Evolutionary conservation across 2,888 invertebrate genomes (phyloP), one percentile per base, ranked within the genome.

Genomic region (Eilema griseolum): DNA sequence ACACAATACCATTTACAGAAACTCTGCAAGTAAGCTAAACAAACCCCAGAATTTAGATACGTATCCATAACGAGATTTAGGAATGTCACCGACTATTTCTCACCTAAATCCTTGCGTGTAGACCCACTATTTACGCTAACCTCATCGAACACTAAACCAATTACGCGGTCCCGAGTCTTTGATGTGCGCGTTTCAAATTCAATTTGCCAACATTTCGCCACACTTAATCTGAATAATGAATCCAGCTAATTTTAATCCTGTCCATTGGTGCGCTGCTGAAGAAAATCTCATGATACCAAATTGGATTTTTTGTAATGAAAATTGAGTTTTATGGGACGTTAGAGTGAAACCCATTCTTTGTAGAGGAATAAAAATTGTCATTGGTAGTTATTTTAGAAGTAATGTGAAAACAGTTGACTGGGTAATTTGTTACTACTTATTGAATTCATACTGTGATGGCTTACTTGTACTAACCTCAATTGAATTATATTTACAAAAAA

Each of bases 151-250:
- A 69, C 74, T 85, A 87, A 88, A 77, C 82, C 84, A 85, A 89
- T 88, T 86, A 84, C 69, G 67, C 64, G 70, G 71, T 60, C 72
- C 70, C 66, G 73, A 75, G 81, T 76, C 83, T 82, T 83, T 86
- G 87, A 89, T 82, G 82, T 82, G 82, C 83, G 81, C 76, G 76
- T 78, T 77, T 81, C 79, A 84, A 86, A 89, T 89, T 87, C 80
- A 86, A 90, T 90, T 88, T 87, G 82, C 88, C 87, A 86, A 85
- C 84, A 79, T 81, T 76, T 80, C 75, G 71, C 80, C 75, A 83
- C 81, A 83, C 79, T 77, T 82, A 81, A 85, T 87, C 83, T 82
- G 80, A 81, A 86, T 85, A 85, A 84, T 82, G 83, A 86, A 84
- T 75, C 78, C 69, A 74, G 81, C 81, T 85, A 84, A 87, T 87